phyloP scores from a whole-genome alignment of 2,113 vertebrate species.

The Galemys pyrenaicus region DNA sequence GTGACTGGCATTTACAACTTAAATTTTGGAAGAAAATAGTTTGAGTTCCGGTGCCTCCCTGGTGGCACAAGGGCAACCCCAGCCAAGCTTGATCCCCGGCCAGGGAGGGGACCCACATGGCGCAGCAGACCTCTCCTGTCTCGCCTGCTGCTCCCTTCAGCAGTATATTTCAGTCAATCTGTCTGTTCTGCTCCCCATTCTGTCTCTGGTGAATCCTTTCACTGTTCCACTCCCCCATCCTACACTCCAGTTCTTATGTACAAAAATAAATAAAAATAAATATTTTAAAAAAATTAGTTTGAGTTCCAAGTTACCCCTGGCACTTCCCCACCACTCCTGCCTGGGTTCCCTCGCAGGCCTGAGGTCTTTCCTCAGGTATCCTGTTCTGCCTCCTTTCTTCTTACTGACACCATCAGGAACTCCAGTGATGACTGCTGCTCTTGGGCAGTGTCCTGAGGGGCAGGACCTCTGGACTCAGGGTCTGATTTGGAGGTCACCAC shows the following conservation, averaged over 20 bases:
- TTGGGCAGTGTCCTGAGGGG: background rate
- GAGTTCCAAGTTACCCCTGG: background rate
- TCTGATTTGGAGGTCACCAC: background rate
- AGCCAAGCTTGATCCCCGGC: no score
- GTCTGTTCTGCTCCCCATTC: no score
- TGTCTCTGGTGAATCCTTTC: no score
- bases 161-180: no score
- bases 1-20: background rate
- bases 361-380: background rate
- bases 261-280: no score
- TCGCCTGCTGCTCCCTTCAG: no score
- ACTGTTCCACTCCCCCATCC: no score
- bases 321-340: background rate
- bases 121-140: no score
- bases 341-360: background rate
- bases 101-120: no score
- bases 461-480: background rate
- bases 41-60: no score
- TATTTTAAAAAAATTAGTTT: background rate
- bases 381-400: background rate
- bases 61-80: no score
- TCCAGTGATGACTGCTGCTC: background rate
- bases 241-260: no score
- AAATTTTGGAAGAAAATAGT: background rate
- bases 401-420: background rate